These are phyloP conservation scores for Hydriomena furcata DNA, from an alignment of 2,888 invertebrate genomes.

Conservation along the genomic window DNA sequence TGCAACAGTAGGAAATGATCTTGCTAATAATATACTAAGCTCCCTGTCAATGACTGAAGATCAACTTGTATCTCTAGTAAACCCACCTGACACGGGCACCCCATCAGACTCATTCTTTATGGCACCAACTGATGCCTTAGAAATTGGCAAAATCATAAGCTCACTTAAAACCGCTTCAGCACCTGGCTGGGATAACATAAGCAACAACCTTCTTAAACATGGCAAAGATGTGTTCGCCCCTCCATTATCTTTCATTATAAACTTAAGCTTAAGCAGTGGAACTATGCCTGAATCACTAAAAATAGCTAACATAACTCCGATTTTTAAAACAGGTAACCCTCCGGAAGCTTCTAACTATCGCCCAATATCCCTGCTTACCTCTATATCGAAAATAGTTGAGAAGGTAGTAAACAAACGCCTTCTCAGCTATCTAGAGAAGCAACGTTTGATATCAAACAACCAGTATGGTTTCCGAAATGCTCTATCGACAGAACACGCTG, in stretches of 20 bases:
- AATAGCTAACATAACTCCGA: not conserved
- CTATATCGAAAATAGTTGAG: not conserved
- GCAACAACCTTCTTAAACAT: not conserved
- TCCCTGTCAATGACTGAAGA: not conserved
- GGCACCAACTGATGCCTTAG: not conserved
- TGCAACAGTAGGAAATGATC: not conserved
- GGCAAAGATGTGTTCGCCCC: not conserved
- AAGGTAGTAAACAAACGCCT: not conserved
- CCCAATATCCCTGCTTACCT: not conserved
- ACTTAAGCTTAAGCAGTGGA: not conserved
- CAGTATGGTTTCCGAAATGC: no score
- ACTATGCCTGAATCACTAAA: slow-evolving; percentile 1
- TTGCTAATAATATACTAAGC: not conserved
- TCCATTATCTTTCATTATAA: not conserved
- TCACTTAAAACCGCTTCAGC: not conserved
- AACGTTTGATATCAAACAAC: not conserved
- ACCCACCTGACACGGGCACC: not conserved
- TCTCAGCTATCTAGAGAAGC: not conserved
- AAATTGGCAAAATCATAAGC: not conserved
- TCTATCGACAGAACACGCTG: no score
- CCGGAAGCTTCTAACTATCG: not conserved
- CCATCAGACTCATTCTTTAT: not conserved
- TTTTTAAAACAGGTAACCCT: not conserved
- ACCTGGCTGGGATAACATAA: not conserved
- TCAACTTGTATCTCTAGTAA: not conserved